A percentile compares a stretch with the other conserved stretches of the same genome.
Conservation (phyloP, 2,888 invertebrate genomes). For the Gasteruption jaculator region DNA sequence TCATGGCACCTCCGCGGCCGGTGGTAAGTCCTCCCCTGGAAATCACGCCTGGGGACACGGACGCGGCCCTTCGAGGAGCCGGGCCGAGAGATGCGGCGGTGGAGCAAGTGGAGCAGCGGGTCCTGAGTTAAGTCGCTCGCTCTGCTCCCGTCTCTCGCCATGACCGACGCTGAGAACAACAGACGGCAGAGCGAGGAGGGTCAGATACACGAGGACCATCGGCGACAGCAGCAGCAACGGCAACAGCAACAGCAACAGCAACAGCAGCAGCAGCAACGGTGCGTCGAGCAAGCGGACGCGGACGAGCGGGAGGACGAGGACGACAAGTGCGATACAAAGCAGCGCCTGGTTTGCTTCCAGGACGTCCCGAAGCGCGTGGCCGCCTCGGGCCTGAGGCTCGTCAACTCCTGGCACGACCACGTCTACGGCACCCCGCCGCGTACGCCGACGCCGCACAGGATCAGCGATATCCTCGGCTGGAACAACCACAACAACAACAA, state of each 20-base stretch:
- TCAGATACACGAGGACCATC: too few species aligned
- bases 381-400: conserved; percentile 6
- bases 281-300: background rate
- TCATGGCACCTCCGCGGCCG: too few species aligned
- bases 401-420: conserved; percentile 78
- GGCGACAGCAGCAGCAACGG: conserved; percentile 16
- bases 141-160: too few species aligned
- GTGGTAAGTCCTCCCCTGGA: too few species aligned
- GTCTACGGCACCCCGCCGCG: conserved; percentile 80
- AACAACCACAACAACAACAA: conserved; percentile 21
- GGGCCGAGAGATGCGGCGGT: too few species aligned
- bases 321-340: background rate
- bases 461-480: conserved; percentile 81
- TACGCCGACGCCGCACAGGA: conserved; percentile 80
- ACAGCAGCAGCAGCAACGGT: conserved; percentile 20
- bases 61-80: too few species aligned
- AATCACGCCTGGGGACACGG: too few species aligned
- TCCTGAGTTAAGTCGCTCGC: too few species aligned
- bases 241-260: conserved; percentile 16
- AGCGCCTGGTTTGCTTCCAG: conserved; percentile 11
- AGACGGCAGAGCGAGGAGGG: too few species aligned
- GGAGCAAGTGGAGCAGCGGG: background rate
- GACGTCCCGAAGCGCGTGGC: too few species aligned
- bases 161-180: too few species aligned
- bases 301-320: background rate